phyloP scores from a whole-genome alignment of 2,113 vertebrate genomes.

The Miniopterus natalensis region DNA sequence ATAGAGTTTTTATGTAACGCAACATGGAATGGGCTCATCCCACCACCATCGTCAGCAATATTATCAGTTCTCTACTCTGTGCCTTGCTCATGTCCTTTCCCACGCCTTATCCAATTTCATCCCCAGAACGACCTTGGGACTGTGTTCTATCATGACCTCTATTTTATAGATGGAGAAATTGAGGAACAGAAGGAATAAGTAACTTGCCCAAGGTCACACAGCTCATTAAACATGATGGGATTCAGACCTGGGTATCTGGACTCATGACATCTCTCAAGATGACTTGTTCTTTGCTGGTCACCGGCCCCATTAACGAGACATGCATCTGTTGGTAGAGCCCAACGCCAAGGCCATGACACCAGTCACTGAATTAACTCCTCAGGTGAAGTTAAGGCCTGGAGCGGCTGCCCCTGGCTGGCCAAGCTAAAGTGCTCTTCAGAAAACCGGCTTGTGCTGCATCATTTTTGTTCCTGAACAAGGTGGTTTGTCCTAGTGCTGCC shows the following conservation, averaged over 20 bases:
- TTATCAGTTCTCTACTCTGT: not conserved
- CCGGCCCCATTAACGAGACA: not conserved
- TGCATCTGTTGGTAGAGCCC: not conserved
- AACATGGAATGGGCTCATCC: fast-evolving
- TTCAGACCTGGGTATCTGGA: not conserved
- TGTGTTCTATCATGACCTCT: not conserved
- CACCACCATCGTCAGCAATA: not conserved
- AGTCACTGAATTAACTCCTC: constrained; percentile 41
- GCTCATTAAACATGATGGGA: fast-evolving
- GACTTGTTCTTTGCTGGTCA: not conserved
- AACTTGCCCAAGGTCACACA: not conserved
- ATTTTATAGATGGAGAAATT: not conserved
- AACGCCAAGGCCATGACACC: not conserved
- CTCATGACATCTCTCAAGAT: fast-evolving
- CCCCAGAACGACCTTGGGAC: not conserved
- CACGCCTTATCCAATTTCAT: not conserved
- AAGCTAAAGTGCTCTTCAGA: not conserved
- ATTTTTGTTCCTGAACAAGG: constrained; percentile 35
- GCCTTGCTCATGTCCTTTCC: not conserved
- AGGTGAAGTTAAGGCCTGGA: not conserved
- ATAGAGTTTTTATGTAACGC: not conserved
- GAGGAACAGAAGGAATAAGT: not conserved
- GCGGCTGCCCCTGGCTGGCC: not conserved
- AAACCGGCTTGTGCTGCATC: not conserved
- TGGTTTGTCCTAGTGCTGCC: constrained; percentile 57